Evolutionary conservation across 2,888 invertebrate genomes (phyloP).

Genomic region (Drosophila limbata): DNA sequence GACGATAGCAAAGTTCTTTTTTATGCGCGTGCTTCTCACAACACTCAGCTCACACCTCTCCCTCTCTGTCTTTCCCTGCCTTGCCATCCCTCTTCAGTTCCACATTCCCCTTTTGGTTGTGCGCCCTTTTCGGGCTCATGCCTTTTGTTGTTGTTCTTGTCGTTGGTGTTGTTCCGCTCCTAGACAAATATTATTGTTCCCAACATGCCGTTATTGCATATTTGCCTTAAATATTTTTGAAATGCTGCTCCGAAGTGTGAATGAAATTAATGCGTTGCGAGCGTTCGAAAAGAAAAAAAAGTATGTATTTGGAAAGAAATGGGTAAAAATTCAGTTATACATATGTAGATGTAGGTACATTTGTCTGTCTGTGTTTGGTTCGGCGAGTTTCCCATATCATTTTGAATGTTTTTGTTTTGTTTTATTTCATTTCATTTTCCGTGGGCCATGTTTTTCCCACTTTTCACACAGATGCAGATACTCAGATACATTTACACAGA

Average conservation of each 20-base stretch:
- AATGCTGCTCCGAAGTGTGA: conserved; percentile 76
- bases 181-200: conserved; percentile 82
- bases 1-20: conserved; percentile 28
- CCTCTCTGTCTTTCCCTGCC: background rate
- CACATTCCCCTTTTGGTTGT: background rate
- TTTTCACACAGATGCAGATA: conserved; percentile 72
- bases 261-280: conserved; percentile 81
- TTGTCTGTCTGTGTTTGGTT: conserved; percentile 16
- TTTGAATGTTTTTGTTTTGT: conserved; percentile 46
- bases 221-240: conserved; percentile 74
- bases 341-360: conserved; percentile 4
- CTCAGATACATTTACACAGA: conserved; percentile 42
- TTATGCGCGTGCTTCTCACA: conserved; percentile 64
- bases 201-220: conserved; percentile 82
- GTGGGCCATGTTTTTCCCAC: conserved; percentile 26
- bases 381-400: conserved; percentile 71
- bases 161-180: conserved; percentile 55
- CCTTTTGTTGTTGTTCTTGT: conserved; percentile 14
- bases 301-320: conserved; percentile 29
- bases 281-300: conserved; percentile 38
- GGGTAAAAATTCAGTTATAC: conserved; percentile 64
- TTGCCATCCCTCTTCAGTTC: background rate
- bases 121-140: conserved; percentile 38
- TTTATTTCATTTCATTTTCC: conserved; percentile 53
- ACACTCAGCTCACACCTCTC: conserved; percentile 55